Conservation (phyloP, 2,888 invertebrate genomes). For the Apamea crenata region DNA sequence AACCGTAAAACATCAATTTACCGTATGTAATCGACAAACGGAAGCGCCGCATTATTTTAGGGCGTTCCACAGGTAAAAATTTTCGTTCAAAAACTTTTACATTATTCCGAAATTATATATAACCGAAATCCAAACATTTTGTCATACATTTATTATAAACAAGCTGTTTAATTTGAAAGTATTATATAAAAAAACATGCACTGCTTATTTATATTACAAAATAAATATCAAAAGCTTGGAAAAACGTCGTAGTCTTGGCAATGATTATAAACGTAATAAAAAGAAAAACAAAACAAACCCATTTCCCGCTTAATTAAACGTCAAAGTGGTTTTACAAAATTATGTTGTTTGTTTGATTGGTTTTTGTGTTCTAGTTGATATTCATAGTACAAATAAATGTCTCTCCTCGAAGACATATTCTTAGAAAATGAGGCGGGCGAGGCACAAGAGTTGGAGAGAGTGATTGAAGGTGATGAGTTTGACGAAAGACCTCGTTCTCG, state of each 20-base stretch:
- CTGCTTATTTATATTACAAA: neutral
- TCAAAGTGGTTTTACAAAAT: slow-evolving; percentile 31
- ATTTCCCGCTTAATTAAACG: slow-evolving; percentile 73
- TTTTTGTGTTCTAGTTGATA: neutral
- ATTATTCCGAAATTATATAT: no score
- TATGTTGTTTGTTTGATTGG: neutral
- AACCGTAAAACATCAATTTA: slow-evolving; percentile 24
- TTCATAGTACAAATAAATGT: slow-evolving; percentile 73
- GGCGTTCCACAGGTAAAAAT: slow-evolving; percentile 61
- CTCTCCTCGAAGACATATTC: slow-evolving; percentile 86
- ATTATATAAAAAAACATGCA: no score
- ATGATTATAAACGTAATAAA: slow-evolving; percentile 31
- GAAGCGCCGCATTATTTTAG: slow-evolving; percentile 42
- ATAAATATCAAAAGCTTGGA: neutral
- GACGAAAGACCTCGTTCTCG: slow-evolving; percentile 81
- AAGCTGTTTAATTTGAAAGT: neutral
- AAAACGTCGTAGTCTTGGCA: neutral
- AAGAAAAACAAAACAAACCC: neutral
- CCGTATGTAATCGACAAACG: slow-evolving; percentile 37
- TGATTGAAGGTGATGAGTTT: slow-evolving; percentile 88
- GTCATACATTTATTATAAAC: neutral
- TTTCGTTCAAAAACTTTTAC: slow-evolving; percentile 37
- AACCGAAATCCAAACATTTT: accelerated
- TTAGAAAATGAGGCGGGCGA: slow-evolving; percentile 85
- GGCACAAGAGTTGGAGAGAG: slow-evolving; percentile 84